A percentile compares a stretch with the other conserved stretches of the same genome.
Evolutionary conservation across 2,797 vertebrate species (phyloP).

Genomic region (Austrolebias charrua): DNA sequence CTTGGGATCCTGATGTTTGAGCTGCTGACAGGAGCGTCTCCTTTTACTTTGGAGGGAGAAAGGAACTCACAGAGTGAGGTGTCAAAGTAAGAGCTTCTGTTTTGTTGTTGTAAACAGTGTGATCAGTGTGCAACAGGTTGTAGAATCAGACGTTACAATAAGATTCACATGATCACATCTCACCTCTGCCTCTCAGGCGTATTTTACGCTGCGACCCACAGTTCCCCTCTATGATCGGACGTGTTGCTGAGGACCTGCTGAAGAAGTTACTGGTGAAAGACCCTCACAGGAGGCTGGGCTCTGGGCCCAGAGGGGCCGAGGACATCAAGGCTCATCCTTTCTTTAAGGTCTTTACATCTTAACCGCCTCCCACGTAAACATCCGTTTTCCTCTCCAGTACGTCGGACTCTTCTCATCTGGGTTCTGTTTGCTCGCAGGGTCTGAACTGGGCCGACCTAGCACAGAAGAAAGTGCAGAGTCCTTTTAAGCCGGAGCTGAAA

Average conservation of each 20-base stretch:
- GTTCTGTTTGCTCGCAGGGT: constrained; percentile 65
- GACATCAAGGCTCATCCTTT: constrained; percentile 90
- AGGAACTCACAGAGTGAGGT: constrained; percentile 92
- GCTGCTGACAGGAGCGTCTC: constrained; percentile 90
- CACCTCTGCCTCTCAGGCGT: constrained; percentile 74
- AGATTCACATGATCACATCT: neutral
- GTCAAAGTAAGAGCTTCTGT: constrained; percentile 82
- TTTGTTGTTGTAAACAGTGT: neutral
- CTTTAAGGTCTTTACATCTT: constrained; percentile 80
- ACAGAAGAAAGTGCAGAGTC: constrained; percentile 84
- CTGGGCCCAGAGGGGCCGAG: constrained; percentile 83
- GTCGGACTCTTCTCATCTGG: neutral
- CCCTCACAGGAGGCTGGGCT: constrained; percentile 89
- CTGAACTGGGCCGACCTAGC: constrained; percentile 87
- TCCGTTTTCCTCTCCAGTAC: neutral
- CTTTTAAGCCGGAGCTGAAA: constrained; percentile 89
- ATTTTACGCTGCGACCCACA: constrained; percentile 92
- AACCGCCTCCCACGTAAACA: neutral
- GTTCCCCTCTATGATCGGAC: constrained; percentile 86
- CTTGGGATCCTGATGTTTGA: constrained; percentile 93
- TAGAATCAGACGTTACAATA: neutral
- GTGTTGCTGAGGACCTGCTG: constrained; percentile 87
- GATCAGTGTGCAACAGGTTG: constrained; percentile 4
- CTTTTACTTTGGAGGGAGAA: constrained; percentile 93
- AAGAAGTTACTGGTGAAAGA: constrained; percentile 88